These are phyloP conservation scores for Fistularia tabacaria DNA, from an alignment of 2,797 vertebrate species.

Conservation along the genomic window DNA sequence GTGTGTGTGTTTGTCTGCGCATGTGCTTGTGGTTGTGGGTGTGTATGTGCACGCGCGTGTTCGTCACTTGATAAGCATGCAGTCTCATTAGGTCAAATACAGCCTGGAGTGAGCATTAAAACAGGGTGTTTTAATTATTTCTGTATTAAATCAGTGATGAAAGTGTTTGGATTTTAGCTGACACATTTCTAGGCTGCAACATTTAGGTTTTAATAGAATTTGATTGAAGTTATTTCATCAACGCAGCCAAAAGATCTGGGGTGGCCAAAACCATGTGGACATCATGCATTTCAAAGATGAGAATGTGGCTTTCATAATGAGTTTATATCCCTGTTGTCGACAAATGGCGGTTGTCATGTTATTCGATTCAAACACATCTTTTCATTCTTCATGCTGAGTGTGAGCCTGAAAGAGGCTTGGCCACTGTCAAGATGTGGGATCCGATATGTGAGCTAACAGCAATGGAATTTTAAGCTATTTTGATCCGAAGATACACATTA, in stretches of 20 bases:
- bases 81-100: constrained; percentile 41
- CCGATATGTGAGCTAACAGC: constrained; percentile 48
- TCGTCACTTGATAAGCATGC: constrained; percentile 63
- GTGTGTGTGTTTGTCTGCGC: no score
- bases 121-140: constrained; percentile 36
- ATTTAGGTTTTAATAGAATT: constrained; percentile 19
- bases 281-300: constrained; percentile 31
- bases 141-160: constrained; percentile 47
- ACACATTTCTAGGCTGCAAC: constrained; percentile 12
- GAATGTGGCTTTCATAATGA: constrained; percentile 41
- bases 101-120: constrained; percentile 38
- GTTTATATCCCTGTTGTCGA: constrained; percentile 36
- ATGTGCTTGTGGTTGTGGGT: constrained; percentile 27
- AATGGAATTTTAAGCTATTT: constrained; percentile 55
- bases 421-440: constrained; percentile 53
- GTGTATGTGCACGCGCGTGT: background rate
- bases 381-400: constrained; percentile 25
- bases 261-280: constrained; percentile 33
- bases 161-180: constrained; percentile 31
- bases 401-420: constrained; percentile 29
- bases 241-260: constrained; percentile 11
- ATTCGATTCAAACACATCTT: constrained; percentile 35
- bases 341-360: constrained; percentile 47
- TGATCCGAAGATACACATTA: constrained; percentile 60
- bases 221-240: constrained; percentile 26